Conservation (phyloP, 2,797 vertebrate genomes). For the Artibeus jamaicensis region DNA sequence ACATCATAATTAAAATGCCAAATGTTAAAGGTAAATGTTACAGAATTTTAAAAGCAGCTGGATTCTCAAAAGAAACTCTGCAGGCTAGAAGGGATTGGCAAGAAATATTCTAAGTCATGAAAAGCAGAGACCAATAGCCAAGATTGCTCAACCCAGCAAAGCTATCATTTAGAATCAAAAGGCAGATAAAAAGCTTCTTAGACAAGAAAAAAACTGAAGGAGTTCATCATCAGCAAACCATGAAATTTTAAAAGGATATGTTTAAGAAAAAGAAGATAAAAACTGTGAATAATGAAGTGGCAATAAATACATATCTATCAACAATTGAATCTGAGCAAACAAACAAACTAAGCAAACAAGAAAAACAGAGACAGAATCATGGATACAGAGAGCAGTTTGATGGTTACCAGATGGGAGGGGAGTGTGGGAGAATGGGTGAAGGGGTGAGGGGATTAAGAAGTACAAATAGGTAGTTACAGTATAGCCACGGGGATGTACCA, state of each 20-base stretch:
- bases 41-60: neutral
- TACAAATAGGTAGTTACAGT: neutral
- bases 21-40: neutral
- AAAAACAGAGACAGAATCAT: neutral
- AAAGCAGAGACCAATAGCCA: neutral
- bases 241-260: neutral
- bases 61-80: neutral
- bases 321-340: neutral
- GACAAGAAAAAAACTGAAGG: neutral
- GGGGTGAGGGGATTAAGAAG: neutral
- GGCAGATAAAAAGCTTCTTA: neutral
- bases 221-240: neutral
- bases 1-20: neutral
- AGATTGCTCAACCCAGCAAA: neutral
- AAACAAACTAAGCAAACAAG: neutral
- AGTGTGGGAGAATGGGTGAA: neutral
- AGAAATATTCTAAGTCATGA: neutral
- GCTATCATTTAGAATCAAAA: neutral
- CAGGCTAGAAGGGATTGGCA: neutral
- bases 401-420: neutral
- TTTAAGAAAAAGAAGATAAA: neutral
- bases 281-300: neutral
- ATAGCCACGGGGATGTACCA: neutral
- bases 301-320: neutral
- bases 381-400: too few species aligned